Conservation (phyloP, 2,113 vertebrate species). For the Siniperca chuatsi region DNA sequence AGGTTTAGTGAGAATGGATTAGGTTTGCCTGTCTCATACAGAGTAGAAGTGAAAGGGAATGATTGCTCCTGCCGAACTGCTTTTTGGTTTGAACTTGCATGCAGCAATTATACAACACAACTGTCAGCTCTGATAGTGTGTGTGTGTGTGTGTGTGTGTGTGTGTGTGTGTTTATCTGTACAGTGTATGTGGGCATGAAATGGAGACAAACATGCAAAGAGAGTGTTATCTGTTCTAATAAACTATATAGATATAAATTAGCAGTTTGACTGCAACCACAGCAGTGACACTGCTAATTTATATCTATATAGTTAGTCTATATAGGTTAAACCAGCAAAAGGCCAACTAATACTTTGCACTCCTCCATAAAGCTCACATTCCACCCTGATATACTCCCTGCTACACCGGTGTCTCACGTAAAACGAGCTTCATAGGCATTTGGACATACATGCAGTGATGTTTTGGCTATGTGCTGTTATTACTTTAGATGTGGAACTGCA, state of each 20-base stretch:
- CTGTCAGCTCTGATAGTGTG: conserved; percentile 21
- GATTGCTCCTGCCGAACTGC: conserved; percentile 4
- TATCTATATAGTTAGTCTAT: too few species aligned
- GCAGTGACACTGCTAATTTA: conserved; percentile 16
- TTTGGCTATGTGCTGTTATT: conserved; percentile 64
- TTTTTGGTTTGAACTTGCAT: conserved; percentile 35
- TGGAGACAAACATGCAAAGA: conserved; percentile 39
- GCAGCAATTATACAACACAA: conserved; percentile 25
- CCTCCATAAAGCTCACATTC: conserved; percentile 66
- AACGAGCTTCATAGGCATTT: conserved; percentile 60
- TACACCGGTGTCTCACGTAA: conserved; percentile 52
- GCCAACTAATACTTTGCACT: conserved; percentile 59
- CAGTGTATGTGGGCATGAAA: neutral
- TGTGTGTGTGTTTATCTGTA: conserved; percentile 8
- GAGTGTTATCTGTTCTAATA: conserved; percentile 56
- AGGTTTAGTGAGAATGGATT: neutral
- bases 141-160: neutral
- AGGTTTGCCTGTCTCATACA: conserved; percentile 14
- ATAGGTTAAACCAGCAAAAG: conserved; percentile 44
- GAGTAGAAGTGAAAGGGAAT: neutral
- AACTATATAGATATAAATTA: conserved; percentile 71
- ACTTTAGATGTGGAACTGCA: conserved; percentile 65
- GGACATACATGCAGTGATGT: conserved; percentile 62
- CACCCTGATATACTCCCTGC: conserved; percentile 50
- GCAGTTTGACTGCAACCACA: conserved; percentile 42